phyloP scores from a whole-genome alignment of 2,113 vertebrate species.

The Ahaetulla prasina region DNA sequence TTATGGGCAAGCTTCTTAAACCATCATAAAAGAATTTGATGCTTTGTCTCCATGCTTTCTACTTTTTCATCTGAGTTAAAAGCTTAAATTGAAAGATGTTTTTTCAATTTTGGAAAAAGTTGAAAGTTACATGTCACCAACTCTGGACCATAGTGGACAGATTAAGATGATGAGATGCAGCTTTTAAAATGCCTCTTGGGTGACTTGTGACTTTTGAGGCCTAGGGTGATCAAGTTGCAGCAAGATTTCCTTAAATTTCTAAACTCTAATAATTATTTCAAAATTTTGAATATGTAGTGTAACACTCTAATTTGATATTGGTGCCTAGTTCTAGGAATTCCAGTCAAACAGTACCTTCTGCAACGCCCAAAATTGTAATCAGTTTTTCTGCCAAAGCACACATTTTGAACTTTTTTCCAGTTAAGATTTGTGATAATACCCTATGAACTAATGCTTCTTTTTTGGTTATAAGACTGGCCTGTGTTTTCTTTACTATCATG shows the following conservation, averaged over 20 bases:
- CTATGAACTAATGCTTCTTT: neutral
- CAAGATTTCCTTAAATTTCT: neutral
- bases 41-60: neutral
- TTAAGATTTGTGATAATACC: neutral
- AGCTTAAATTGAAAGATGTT: neutral
- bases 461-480: neutral
- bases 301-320: neutral
- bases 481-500: neutral
- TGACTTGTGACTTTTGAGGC: neutral
- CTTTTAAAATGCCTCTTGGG: neutral
- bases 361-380: neutral
- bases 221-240: neutral
- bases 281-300: neutral
- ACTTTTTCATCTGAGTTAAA: neutral
- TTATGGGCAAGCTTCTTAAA: neutral
- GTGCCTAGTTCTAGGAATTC: neutral
- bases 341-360: neutral
- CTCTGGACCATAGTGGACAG: neutral
- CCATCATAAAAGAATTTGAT: neutral
- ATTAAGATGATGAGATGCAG: neutral
- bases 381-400: neutral
- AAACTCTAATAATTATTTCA: neutral
- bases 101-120: neutral
- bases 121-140: neutral
- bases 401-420: neutral